phyloP scores from a whole-genome alignment of 1,140 invertebrate species.

The Drosophila pruinosa region DNA sequence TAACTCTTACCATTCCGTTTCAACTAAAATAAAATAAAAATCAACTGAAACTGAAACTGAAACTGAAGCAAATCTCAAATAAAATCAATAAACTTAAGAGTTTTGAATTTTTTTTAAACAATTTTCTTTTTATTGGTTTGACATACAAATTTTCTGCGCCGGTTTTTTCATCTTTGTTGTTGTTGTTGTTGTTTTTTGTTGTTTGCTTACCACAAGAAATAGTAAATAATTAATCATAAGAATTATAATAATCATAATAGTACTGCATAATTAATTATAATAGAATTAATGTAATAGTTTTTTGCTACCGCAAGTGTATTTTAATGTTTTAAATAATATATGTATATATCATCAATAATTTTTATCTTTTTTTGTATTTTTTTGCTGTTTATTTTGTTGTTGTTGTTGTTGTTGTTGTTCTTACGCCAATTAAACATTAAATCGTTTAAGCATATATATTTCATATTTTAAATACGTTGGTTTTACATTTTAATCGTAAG shows the following conservation, averaged over 20 bases:
- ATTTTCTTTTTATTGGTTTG: slow-evolving; percentile 76
- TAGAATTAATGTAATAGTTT: slow-evolving; percentile 79
- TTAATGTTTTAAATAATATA: slow-evolving; percentile 72
- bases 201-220: slow-evolving; percentile 73
- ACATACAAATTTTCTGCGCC: slow-evolving; percentile 79
- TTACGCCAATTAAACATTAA: slow-evolving; percentile 71
- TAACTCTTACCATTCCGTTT: not conserved
- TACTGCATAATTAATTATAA: slow-evolving; percentile 71
- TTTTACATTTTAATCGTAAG: slow-evolving; percentile 25
- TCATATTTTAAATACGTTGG: slow-evolving; percentile 63
- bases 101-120: slow-evolving; percentile 65
- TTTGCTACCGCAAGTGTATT: slow-evolving; percentile 76
- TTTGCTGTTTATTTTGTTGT: slow-evolving; percentile 47
- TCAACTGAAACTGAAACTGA: slow-evolving; percentile 17
- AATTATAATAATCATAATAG: slow-evolving; percentile 74
- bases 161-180: slow-evolving; percentile 54
- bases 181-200: slow-evolving; percentile 54
- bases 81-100: slow-evolving; percentile 53
- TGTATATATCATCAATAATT: slow-evolving; percentile 54
- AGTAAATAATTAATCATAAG: slow-evolving; percentile 72
- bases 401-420: slow-evolving; percentile 40
- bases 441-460: slow-evolving; percentile 67
- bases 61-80: slow-evolving; percentile 44
- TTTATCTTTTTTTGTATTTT: slow-evolving; percentile 41
- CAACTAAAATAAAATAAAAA: slow-evolving; percentile 11